Percentiles rank a stretch among this genome's conserved stretches.
Conservation (phyloP, 1,140 invertebrate genomes). For the Cherax destructor region DNA sequence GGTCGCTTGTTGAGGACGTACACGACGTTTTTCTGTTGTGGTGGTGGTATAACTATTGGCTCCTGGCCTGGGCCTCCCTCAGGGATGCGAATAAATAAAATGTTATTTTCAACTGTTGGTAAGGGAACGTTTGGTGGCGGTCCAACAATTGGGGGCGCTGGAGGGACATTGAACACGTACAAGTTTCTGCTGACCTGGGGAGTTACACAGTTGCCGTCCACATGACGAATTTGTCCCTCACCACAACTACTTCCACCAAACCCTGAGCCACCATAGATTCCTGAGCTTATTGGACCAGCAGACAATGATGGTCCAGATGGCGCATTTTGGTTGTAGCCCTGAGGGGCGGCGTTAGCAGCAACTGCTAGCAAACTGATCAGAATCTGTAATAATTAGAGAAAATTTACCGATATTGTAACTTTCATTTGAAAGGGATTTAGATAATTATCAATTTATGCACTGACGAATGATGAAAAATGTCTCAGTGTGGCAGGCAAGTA, state of each 20-base stretch:
- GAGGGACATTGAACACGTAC: conserved; percentile 34
- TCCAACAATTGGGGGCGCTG: background rate
- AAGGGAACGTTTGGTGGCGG: conserved; percentile 23
- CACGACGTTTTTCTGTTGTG: conserved; percentile 24
- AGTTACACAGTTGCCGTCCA: conserved; percentile 36
- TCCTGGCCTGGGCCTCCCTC: background rate
- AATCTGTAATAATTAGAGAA: background rate
- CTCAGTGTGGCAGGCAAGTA: no score
- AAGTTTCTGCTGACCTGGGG: conserved; percentile 26
- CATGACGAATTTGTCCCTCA: conserved; percentile 26
- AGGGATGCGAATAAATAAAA: conserved; percentile 47
- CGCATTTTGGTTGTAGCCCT: background rate
- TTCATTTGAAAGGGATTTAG: no score
- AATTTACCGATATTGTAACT: background rate
- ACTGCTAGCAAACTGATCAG: background rate
- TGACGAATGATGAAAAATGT: no score
- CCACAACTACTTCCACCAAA: background rate
- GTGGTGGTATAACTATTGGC: conserved; percentile 37
- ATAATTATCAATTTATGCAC: no score
- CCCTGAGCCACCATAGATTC: background rate
- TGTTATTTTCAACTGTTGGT: conserved; percentile 21
- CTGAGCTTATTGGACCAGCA: background rate
- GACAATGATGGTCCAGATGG: background rate
- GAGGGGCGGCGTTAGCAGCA: background rate
- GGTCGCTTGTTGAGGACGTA: conserved; percentile 44